These are phyloP conservation scores for Ornithoptera alexandrae DNA, from an alignment of 2,888 invertebrate species.

Conservation along the genomic window DNA sequence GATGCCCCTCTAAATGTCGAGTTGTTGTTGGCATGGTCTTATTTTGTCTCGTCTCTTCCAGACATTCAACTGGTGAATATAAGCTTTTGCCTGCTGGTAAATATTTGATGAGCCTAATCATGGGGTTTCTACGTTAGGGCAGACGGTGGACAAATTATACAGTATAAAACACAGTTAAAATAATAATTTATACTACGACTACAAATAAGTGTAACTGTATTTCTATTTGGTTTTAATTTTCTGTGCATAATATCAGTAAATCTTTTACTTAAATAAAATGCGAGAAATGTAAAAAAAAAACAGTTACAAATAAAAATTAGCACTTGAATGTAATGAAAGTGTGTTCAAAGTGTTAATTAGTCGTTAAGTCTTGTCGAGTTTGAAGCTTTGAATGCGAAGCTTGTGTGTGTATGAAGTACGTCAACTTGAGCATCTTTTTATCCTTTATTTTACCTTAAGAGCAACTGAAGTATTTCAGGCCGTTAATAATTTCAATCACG, in stretches of 20 bases:
- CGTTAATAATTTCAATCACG: conserved; percentile 2
- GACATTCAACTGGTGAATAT: too few relatives aligned
- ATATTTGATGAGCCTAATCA: too few relatives aligned
- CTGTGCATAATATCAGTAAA: neutral
- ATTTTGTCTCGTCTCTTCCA: too few relatives aligned
- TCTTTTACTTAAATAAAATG: neutral
- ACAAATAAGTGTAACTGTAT: too few relatives aligned
- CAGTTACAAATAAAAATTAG: conserved; percentile 12
- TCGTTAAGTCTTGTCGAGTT: conserved; percentile 22
- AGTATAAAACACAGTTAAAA: too few relatives aligned
- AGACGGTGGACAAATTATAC: too few relatives aligned
- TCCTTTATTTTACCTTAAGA: conserved; percentile 8
- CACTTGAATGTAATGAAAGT: conserved; percentile 10
- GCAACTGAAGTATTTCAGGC: conserved; percentile 3
- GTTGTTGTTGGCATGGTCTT: too few relatives aligned
- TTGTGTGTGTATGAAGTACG: conserved; percentile 17
- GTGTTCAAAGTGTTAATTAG: conserved; percentile 26
- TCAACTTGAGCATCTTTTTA: conserved; percentile 24
- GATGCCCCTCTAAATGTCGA: too few relatives aligned
- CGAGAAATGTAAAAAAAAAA: conserved; percentile 8
- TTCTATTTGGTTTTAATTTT: too few relatives aligned
- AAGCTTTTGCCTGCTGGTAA: too few relatives aligned
- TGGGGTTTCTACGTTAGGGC: too few relatives aligned
- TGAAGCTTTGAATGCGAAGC: conserved; percentile 17
- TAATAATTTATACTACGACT: too few relatives aligned